Base-by-base conservation (phyloP, 2,113 vertebrate genomes). In the Hemicordylus capensis region DNA sequence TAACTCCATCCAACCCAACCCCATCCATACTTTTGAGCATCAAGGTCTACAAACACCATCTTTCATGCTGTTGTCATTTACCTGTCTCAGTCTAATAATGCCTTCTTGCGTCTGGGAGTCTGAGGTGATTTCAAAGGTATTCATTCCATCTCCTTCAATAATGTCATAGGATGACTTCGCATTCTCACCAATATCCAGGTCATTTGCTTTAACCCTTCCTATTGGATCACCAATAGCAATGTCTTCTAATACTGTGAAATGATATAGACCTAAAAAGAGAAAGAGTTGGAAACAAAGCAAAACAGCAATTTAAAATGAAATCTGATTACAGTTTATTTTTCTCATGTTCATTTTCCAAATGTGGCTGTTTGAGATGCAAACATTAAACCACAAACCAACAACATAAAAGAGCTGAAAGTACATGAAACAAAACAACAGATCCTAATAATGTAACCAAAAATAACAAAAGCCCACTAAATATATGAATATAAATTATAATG, bases 171-270 rank as follows among this genome's bases (percentile, higher is more conserved):
- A 97, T 0, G 98, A 99, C 88, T 96, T 98, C 26, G 97, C 98
- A 64, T 99, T 99, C 81, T 99, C 98, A 19, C 98, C 98, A 64
- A 97, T 96, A 93, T 99, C 99, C 90, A 98, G 94, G 87, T 99
- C 99, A 5, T 98, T 98, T 63, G 98, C 98, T 89, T 97, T 99
- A 83, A 99, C 98, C 78, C 97, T 97, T 91, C 98, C 99, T 46
- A 98, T 97, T 4, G 97, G 95, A 58, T 98, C 97, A 54, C 98
- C 98, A 15, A 98, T 92, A 63, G 96, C 94, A 63, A 99, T 96
- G 87, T 99, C 97, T 94, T 99, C 99, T 11, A 97, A 96, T 78
- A 99, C 97, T 70, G 97, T 97, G 95, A 99, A 99, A 95, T 99
- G 98, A 82, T 99, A 99, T 28, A 98, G 95, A 94, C 97, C 99